Base-by-base conservation (phyloP, 2,797 vertebrate species). In the Astyanax mexicanus region DNA sequence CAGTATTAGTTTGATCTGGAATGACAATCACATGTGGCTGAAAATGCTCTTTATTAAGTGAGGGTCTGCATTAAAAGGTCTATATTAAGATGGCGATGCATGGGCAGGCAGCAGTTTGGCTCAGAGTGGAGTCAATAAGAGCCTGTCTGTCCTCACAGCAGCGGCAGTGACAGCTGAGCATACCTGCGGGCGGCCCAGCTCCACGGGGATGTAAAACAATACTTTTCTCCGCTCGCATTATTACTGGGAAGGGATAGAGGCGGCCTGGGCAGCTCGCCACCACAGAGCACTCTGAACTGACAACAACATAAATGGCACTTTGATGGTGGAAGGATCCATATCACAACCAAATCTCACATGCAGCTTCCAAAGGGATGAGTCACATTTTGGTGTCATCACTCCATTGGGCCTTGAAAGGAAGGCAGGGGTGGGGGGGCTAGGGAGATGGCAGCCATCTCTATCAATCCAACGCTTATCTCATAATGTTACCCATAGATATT, bases 81-180 rank as follows among this genome's bases (percentile, higher is more conserved):
- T 88, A 89, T 86, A 86, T 84, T 86, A 84, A 85, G 87, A 75
- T 74, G 83, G 82, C 69, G 19, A 86, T 83, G 77, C 84, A 80
- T 25, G 58, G 82, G 72, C 58, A 72, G 82, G 72, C 58, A 72
- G 78, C 72, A 57, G 72, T 86, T 86, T 84, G 83, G 80, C 84
- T 87, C 81, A 27, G 11, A 2, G 66, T 27, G 58, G 84, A 85
- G 83, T 85, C 85, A 57, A 64, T 66, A 67, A 90, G 81, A 92
- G 87, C 86, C 84, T 76, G 78, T 91, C 92, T 92, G 90, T 93
- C 90, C 88, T 79, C 89, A 88, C 72, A 81, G 85, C 88, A 88
- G 84, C 69, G 77, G 57, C 61, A 49, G 77, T 74, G 71, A 93
- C 93, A 94, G 93, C 93, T 94, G 92, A 91, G 88, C 86, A 94